Conservation (phyloP, 2,888 invertebrate genomes). For the Brenthis daphne region DNA sequence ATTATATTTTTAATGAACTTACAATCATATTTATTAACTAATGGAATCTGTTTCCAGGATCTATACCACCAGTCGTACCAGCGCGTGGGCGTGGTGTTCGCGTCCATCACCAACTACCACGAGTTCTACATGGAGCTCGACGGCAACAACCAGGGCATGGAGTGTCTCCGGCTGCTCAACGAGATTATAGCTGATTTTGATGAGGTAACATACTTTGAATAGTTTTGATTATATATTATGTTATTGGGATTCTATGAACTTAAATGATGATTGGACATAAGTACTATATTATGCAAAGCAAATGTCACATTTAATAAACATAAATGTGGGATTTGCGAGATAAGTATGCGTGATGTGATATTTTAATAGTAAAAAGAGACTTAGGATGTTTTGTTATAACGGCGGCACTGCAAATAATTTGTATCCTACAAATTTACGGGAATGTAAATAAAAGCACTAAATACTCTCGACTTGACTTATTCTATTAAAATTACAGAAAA, state of each 20-base stretch:
- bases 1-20: too few species aligned
- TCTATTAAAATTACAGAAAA: too few species aligned
- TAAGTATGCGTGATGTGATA: background rate
- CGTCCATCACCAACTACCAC: slow-evolving; percentile 96
- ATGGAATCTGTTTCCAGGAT: slow-evolving; percentile 77
- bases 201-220: slow-evolving; percentile 80
- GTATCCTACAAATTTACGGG: too few species aligned
- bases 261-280: too few species aligned
- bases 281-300: too few species aligned
- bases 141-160: slow-evolving; percentile 95
- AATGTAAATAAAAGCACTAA: too few species aligned
- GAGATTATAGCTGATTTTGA: slow-evolving; percentile 97
- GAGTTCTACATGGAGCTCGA: slow-evolving; percentile 97
- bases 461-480: too few species aligned
- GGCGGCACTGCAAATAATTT: too few species aligned
- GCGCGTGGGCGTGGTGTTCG: slow-evolving; percentile 95
- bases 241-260: background rate
- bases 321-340: background rate
- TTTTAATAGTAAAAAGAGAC: background rate
- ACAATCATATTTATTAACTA: too few species aligned
- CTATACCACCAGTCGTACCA: slow-evolving; percentile 96
- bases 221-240: background rate
- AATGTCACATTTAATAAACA: background rate
- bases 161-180: slow-evolving; percentile 92
- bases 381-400: too few species aligned